A percentile compares a stretch with the other conserved stretches of the same genome.
phyloP scores from a whole-genome alignment of 2,113 vertebrate genomes.

The Lagopus leucura region DNA sequence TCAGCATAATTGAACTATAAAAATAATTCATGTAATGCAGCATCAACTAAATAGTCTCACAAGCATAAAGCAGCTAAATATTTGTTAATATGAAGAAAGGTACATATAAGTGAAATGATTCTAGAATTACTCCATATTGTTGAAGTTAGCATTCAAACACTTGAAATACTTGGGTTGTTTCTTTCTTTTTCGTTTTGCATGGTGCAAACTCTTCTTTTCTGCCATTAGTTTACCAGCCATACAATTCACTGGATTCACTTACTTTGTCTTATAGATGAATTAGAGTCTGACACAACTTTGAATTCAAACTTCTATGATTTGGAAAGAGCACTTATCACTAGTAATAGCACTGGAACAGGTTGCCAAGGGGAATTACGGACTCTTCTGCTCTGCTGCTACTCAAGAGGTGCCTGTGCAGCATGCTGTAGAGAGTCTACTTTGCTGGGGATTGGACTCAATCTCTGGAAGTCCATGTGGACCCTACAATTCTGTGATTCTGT shows the following conservation, averaged over 20 bases:
- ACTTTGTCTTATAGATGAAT: not conserved
- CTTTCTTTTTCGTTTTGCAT: accelerated
- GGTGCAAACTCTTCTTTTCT: not conserved
- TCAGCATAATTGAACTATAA: not conserved
- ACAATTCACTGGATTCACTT: not conserved
- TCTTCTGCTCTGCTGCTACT: no score
- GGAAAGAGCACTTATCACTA: not conserved
- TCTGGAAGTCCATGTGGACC: no score
- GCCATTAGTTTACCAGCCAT: not conserved
- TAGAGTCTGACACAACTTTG: not conserved
- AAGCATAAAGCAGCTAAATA: not conserved
- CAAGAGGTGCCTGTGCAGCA: no score
- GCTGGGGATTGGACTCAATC: no score
- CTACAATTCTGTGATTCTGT: no score
- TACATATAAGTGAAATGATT: not conserved
- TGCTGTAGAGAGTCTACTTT: no score
- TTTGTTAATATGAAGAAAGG: not conserved
- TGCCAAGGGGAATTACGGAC: no score
- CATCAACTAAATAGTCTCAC: not conserved
- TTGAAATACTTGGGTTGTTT: not conserved
- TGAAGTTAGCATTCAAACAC: not conserved
- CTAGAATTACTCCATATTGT: not conserved
- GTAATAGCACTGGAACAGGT: no score
- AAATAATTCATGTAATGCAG: not conserved
- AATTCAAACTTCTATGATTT: not conserved